A percentile compares a stretch with the other conserved stretches of the same genome.
phyloP scores from a whole-genome alignment of 53 echinoderm and acorn worm genomes.

The Holothuria scabra region DNA sequence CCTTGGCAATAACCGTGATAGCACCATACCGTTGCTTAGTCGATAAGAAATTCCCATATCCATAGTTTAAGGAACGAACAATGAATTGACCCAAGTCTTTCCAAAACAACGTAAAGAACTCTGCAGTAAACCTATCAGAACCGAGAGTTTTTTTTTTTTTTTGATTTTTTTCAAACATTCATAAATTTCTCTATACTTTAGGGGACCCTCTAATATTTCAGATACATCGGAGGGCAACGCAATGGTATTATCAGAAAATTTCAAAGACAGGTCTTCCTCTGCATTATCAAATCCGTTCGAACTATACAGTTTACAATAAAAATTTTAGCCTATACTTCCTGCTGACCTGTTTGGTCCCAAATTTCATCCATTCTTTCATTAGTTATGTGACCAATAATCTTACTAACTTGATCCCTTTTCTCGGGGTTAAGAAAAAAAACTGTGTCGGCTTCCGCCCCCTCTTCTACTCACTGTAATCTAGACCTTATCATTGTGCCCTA shows the following conservation, averaged over 20 bases:
- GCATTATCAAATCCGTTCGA: not conserved
- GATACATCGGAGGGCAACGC: not conserved
- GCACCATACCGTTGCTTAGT: not conserved
- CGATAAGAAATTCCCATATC: not conserved
- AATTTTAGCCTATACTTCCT: not conserved
- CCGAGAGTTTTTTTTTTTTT: not conserved
- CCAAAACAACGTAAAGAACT: not conserved
- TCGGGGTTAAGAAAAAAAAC: not conserved
- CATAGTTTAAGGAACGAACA: conserved; percentile 10
- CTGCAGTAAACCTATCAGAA: not conserved
- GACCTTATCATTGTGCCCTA: too few species aligned
- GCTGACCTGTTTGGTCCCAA: not conserved
- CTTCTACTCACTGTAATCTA: too few species aligned
- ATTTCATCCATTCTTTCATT: too few species aligned
- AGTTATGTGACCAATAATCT: conserved; percentile 1
- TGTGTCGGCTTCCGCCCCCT: not conserved
- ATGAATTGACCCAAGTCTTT: not conserved
- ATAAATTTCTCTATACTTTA: conserved; percentile 4
- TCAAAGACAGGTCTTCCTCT: not conserved
- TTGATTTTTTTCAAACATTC: not conserved
- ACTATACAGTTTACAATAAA: not conserved
- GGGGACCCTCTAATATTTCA: not conserved
- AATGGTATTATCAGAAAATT: not conserved
- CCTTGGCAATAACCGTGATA: conserved; percentile 1
- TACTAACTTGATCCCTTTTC: too few species aligned